A percentile compares a stretch with the other conserved stretches of the same genome.
phyloP scores from a whole-genome alignment of 2,888 invertebrate species.

The Nasonia oneida region DNA sequence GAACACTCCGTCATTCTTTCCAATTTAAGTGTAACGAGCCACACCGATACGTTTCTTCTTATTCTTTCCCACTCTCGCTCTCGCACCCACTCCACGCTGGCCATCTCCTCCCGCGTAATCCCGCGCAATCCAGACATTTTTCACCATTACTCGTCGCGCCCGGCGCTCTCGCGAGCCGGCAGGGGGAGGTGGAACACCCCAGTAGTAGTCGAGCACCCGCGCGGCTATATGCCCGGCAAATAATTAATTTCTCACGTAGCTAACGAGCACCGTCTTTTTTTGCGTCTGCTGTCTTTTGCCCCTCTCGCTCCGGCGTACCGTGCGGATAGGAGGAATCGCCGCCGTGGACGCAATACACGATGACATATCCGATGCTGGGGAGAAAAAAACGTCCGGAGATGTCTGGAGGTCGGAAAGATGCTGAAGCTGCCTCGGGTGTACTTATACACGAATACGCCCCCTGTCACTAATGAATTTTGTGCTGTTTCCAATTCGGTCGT shows the following conservation, averaged over 20 bases:
- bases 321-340: neutral
- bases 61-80: constrained; percentile 72
- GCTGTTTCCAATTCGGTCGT: constrained; percentile 17
- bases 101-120: constrained; percentile 73
- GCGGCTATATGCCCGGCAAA: constrained; percentile 70
- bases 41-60: constrained; percentile 79
- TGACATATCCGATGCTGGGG: constrained; percentile 72
- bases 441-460: neutral
- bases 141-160: constrained; percentile 76
- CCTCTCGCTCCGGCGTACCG: neutral
- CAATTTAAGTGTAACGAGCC: constrained; percentile 79
- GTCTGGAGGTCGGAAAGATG: constrained; percentile 22
- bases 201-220: constrained; percentile 11
- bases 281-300: constrained; percentile 52
- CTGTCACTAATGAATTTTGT: neutral
- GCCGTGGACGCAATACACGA: constrained; percentile 71
- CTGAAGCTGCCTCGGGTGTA: constrained; percentile 8
- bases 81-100: constrained; percentile 65
- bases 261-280: constrained; percentile 77
- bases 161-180: constrained; percentile 6
- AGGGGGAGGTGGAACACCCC: neutral
- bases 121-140: constrained; percentile 78
- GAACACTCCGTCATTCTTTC: constrained; percentile 79
- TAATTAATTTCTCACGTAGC: constrained; percentile 79
- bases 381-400: constrained; percentile 17